Base-by-base conservation (phyloP, 2,888 invertebrate genomes). In the Drosophila dives region DNA sequence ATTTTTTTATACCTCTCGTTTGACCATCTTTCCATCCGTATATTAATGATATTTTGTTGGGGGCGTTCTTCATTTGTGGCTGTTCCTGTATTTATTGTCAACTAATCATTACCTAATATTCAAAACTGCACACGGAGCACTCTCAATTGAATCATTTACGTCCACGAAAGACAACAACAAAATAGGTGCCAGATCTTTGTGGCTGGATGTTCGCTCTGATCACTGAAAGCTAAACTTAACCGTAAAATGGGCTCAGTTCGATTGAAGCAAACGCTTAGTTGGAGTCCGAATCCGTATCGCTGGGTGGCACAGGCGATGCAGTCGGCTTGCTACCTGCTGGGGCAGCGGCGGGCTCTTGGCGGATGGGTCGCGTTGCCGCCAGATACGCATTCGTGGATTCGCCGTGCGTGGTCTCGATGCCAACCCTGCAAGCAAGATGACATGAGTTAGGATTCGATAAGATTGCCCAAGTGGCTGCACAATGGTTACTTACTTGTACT, bases 361-460 rank as follows among this genome's bases (percentile, higher is more conserved):
- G 91, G 20, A 92, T 91, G 59, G 93, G 90, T 55, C 94, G 94
- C 11, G 96, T 95, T 50, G 96, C 96, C 53, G 95, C 94, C 64
- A 95, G 93, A 90, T 96, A 96, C 56, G 96, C 95, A 80, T 95
- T 95, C 71, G 95, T 95, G 40, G 95, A 94, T 88, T 96, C 95
- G 23, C 96, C 96, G 89, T 96, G 95, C 64, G 97, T 97, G 91
- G 97, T 97, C 93, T 98, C 98, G 92, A 98, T 97, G 90, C 97
- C 98, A 91, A 98, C 97, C 91, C 96, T 96, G 81, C 36, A 17
- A 65, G 15, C 17, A n/a, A 29, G 1, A 51, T 32, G 15, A n/a
- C 33, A 51, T 32, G 1, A 23, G 15, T 20, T 26, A 7, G 15
- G 12, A 15, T 5, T 7, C 1, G 23, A 23, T 23, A 17, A 33